Evolutionary conservation across 2,888 invertebrate genomes (phyloP).

Genomic region (Lagria hirta): DNA sequence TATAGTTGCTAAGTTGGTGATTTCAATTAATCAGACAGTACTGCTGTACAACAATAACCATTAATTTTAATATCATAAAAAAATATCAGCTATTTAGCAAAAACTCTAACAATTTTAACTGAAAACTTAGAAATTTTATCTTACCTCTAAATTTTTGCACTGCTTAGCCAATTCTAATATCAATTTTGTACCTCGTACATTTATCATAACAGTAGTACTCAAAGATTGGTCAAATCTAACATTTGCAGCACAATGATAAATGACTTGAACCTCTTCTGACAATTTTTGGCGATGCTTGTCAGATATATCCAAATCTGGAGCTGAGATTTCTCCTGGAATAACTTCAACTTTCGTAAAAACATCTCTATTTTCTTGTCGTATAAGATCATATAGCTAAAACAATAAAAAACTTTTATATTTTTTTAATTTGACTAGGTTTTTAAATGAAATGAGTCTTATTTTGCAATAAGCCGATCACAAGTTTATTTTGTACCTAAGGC

Average conservation of each 20-base stretch:
- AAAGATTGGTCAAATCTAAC: conserved; percentile 88
- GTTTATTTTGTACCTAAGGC: too few species aligned
- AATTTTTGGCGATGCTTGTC: conserved; percentile 65
- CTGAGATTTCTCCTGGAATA: conserved; percentile 72
- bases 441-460: too few species aligned
- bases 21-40: too few species aligned
- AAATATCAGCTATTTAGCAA: too few species aligned
- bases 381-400: too few species aligned
- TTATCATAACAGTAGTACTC: conserved; percentile 85
- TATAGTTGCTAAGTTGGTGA: too few species aligned
- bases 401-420: too few species aligned
- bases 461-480: too few species aligned
- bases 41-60: too few species aligned
- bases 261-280: conserved; percentile 70
- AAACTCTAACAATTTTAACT: too few species aligned
- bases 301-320: conserved; percentile 69
- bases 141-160: conserved; percentile 73
- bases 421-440: too few species aligned
- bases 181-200: conserved; percentile 87
- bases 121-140: conserved; percentile 19
- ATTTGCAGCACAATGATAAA: conserved; percentile 82
- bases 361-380: conserved; percentile 59
- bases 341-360: conserved; percentile 69
- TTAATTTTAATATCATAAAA: too few species aligned
- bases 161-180: conserved; percentile 81